Evolutionary conservation across 2,888 invertebrate genomes (phyloP).

Genomic region (Tipula helvola): DNA sequence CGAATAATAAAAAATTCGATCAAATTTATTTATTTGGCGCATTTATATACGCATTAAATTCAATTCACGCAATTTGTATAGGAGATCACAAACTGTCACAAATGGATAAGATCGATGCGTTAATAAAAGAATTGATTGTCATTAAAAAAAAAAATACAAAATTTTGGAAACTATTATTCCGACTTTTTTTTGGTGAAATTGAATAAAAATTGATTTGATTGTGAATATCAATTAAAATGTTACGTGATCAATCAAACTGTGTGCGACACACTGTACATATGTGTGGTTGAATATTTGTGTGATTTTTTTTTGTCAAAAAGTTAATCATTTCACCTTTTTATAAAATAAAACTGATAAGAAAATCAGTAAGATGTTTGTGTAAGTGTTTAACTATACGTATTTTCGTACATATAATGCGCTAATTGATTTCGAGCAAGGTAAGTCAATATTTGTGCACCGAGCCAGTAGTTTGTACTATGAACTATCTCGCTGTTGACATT

Average conservation of each 20-base stretch:
- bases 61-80: not conserved
- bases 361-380: too few relatives aligned
- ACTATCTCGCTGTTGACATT: too few relatives aligned
- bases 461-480: too few relatives aligned
- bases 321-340: too few relatives aligned
- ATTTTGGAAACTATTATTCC: not conserved
- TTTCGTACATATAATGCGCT: too few relatives aligned
- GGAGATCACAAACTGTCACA: not conserved
- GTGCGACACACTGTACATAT: not conserved
- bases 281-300: not conserved
- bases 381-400: too few relatives aligned
- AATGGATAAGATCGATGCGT: not conserved
- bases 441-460: too few relatives aligned
- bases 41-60: not conserved
- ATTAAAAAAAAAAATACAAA: not conserved
- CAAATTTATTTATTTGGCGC: not conserved
- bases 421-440: too few relatives aligned
- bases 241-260: not conserved
- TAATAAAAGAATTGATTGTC: not conserved
- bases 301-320: too few relatives aligned
- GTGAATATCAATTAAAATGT: not conserved
- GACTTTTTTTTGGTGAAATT: not conserved
- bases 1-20: not conserved
- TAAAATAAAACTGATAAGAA: too few relatives aligned
- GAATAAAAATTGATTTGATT: not conserved